These are phyloP conservation scores for Solea solea DNA, from an alignment of 2,113 vertebrate species.

Conservation along the genomic window DNA sequence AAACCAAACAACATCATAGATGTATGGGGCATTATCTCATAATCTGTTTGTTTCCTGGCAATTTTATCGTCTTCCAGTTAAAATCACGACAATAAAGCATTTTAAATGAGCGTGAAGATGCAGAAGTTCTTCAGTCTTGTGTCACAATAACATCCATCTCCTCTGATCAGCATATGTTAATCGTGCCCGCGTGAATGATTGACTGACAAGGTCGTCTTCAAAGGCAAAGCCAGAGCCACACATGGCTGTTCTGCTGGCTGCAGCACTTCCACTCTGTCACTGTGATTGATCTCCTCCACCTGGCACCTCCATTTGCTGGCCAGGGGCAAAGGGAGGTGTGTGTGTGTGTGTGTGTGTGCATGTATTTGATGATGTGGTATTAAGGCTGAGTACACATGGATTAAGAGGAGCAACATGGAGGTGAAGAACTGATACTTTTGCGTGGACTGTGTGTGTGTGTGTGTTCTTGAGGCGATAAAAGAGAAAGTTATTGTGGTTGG, in stretches of 20 bases:
- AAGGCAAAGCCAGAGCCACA: slow-evolving; percentile 45
- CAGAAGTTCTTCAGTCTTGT: neutral
- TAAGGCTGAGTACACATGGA: slow-evolving; percentile 3
- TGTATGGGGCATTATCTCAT: no score
- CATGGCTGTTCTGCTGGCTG: slow-evolving; percentile 38
- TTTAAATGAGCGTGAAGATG: neutral
- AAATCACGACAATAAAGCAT: no score
- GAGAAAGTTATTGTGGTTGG: neutral
- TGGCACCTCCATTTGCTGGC: slow-evolving; percentile 40
- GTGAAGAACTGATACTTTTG: neutral
- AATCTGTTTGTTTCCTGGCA: no score
- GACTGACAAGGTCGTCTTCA: slow-evolving; percentile 60
- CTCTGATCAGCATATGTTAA: slow-evolving; percentile 12
- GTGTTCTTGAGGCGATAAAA: slow-evolving; percentile 9
- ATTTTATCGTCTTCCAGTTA: slow-evolving; percentile 11
- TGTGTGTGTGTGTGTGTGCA: slow-evolving; percentile 21
- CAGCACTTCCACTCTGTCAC: slow-evolving; percentile 51
- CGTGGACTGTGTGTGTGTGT: neutral
- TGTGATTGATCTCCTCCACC: slow-evolving; percentile 68
- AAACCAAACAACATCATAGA: no score
- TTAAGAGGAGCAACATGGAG: neutral
- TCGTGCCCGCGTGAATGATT: slow-evolving; percentile 14
- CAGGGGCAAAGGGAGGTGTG: slow-evolving; percentile 25
- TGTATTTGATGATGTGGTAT: neutral
- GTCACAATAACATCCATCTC: neutral